Conservation (phyloP, 2,888 invertebrate genomes). For the Dexiosoma caninum region DNA sequence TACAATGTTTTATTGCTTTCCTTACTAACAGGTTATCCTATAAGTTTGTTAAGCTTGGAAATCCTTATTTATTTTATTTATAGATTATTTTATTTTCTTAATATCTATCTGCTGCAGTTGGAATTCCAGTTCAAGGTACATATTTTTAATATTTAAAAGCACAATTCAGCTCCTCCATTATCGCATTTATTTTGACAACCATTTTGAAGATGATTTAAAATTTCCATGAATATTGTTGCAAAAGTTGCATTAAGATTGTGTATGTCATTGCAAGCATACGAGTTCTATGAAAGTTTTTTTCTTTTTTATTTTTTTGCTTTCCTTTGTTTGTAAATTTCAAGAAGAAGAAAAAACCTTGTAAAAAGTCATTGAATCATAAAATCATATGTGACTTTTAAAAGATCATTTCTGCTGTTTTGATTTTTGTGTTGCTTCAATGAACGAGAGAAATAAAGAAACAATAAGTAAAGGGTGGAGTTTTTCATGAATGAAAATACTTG, state of each 20-base stretch:
- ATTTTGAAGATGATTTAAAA: conserved; percentile 6
- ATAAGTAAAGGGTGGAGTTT: conserved; percentile 30
- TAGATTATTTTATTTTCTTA: neutral
- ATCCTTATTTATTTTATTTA: neutral
- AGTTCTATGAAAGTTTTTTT: neutral
- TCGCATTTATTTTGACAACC: conserved; percentile 5
- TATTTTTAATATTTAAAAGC: neutral
- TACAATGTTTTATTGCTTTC: neutral
- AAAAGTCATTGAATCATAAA: conserved; percentile 44
- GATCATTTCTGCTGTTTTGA: conserved; percentile 14
- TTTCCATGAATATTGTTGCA: conserved; percentile 16
- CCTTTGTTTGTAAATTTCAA: neutral
- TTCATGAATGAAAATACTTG: neutral
- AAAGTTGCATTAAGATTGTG: conserved; percentile 14
- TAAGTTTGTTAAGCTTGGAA: neutral
- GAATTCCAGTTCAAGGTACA: neutral
- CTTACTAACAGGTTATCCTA: neutral
- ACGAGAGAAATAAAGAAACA: neutral
- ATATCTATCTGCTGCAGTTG: neutral
- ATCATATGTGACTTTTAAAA: conserved; percentile 43
- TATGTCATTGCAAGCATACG: neutral
- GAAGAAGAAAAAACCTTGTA: conserved; percentile 2
- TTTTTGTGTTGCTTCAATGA: conserved; percentile 1
- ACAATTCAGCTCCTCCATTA: neutral
- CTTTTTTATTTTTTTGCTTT: neutral